A percentile compares a stretch with the other conserved stretches of the same genome.
These are phyloP conservation scores for Theropithecus gelada DNA, from an alignment of 2,113 vertebrate genomes.

Conservation along the genomic window DNA sequence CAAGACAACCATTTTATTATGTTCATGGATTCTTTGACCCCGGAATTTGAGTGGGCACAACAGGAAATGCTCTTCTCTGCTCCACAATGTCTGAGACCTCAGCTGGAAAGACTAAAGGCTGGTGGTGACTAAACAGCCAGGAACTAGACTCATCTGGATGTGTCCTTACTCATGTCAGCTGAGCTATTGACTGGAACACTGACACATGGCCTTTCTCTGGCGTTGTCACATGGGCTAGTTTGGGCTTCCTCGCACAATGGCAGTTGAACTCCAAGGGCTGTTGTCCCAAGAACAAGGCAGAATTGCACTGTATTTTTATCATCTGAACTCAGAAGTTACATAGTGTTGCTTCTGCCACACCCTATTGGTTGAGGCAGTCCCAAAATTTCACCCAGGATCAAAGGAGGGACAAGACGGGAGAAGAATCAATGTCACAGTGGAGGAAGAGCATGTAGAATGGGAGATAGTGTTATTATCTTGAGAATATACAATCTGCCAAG, in stretches of 20 bases:
- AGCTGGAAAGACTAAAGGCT: neutral
- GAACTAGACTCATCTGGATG: neutral
- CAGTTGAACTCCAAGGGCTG: neutral
- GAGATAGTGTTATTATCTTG: neutral
- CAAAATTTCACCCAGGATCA: neutral
- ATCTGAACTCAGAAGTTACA: neutral
- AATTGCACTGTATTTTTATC: neutral
- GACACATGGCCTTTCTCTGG: neutral
- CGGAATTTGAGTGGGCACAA: neutral
- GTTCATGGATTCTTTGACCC: neutral
- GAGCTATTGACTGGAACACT: neutral
- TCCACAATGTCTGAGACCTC: neutral
- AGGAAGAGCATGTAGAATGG: neutral
- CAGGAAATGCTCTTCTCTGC: neutral
- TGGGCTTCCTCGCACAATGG: neutral
- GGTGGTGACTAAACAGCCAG: neutral
- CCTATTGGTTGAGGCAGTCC: neutral
- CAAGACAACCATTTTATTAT: neutral
- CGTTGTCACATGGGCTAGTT: neutral
- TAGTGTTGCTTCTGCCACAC: neutral
- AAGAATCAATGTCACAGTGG: neutral
- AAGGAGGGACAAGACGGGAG: neutral
- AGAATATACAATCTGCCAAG: neutral
- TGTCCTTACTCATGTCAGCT: neutral
- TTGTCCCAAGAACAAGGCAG: neutral